Conservation (phyloP, 2,113 vertebrate species). For the Lethenteron camtschaticum region DNA sequence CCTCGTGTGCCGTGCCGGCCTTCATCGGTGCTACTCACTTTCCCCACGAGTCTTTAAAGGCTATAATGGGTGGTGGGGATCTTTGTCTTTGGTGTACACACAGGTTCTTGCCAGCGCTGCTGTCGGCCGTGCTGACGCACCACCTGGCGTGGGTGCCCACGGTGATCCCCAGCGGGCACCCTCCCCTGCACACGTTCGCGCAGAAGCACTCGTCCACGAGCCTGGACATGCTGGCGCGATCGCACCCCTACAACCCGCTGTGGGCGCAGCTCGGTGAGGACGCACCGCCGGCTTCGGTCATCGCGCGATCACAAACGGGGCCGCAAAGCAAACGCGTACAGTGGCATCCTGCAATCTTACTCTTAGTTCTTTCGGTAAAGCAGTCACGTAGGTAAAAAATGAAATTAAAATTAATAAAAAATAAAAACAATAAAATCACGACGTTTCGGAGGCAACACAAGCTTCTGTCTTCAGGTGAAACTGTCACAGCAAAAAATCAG, state of each 20-base stretch:
- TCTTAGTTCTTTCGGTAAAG: too few relatives aligned
- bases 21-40: neutral
- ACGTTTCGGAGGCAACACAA: too few relatives aligned
- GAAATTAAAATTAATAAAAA: too few relatives aligned
- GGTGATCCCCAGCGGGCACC: slow-evolving; percentile 93
- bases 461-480: too few relatives aligned
- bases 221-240: slow-evolving; percentile 90
- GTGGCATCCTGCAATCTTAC: too few relatives aligned
- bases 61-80: slow-evolving; percentile 1
- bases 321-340: too few relatives aligned
- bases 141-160: slow-evolving; percentile 97
- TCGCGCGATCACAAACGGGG: too few relatives aligned
- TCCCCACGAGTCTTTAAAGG: neutral
- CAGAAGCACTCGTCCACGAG: slow-evolving; percentile 96
- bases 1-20: neutral
- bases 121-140: slow-evolving; percentile 86
- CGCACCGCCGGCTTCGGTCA: too few relatives aligned
- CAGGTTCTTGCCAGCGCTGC: slow-evolving; percentile 84
- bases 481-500: too few relatives aligned
- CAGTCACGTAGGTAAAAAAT: too few relatives aligned
- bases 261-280: slow-evolving; percentile 86
- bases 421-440: too few relatives aligned
- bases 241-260: slow-evolving; percentile 85
- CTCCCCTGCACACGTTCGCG: slow-evolving; percentile 83
- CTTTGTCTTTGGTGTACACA: slow-evolving; percentile 9